Evolutionary conservation across 30 jellyfish, hydroid and myxozoan species (phyloP).

Genomic region (Hydractinia echinata): DNA sequence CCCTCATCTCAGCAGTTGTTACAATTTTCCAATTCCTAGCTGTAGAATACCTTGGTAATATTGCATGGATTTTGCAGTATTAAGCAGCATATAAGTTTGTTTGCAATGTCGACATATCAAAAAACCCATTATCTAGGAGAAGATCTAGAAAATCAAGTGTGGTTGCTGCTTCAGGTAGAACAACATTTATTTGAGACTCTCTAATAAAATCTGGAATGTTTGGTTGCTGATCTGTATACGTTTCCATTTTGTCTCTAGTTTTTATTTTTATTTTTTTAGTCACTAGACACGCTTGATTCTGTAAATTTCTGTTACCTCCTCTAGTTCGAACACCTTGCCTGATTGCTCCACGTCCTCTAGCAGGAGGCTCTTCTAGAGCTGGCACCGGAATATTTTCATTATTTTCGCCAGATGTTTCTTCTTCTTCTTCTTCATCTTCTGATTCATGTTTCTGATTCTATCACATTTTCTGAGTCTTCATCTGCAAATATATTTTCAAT

Average conservation of each 20-base stretch:
- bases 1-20: background rate
- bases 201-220: slow-evolving; percentile 7
- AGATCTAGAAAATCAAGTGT: background rate
- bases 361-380: background rate
- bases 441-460: background rate
- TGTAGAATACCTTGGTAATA: slow-evolving; percentile 23
- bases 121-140: background rate
- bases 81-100: background rate
- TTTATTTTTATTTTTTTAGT: slow-evolving; percentile 1
- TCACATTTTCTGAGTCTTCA: background rate
- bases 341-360: background rate
- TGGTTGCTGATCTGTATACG: background rate
- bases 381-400: background rate
- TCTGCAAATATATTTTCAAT: background rate
- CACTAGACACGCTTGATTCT: background rate
- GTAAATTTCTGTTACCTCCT: slow-evolving; percentile 4
- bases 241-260: background rate
- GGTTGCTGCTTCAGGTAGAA: background rate
- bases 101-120: background rate
- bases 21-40: slow-evolving; percentile 17
- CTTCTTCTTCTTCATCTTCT: background rate
- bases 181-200: background rate
- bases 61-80: background rate
- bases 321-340: slow-evolving; percentile 4
- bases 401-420: background rate